Evolutionary conservation across 30 jellyfish, hydroid and myxozoan species (phyloP).

Genomic region (Aurelia coerulea): DNA sequence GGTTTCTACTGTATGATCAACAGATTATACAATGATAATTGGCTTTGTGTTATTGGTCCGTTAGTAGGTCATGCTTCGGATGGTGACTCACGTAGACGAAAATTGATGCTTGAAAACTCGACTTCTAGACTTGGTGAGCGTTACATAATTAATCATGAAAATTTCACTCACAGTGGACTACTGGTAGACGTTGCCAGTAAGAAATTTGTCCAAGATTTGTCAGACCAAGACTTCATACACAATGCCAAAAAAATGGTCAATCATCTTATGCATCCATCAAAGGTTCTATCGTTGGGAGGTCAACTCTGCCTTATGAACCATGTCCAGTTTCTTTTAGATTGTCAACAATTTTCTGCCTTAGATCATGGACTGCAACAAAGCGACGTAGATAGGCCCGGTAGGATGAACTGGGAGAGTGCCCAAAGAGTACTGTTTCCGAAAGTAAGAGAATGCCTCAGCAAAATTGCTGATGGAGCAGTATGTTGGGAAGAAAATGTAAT

Average conservation of each 20-base stretch:
- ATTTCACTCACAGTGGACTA: too few relatives aligned
- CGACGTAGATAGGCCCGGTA: conserved; percentile 28
- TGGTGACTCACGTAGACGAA: conserved; percentile 56
- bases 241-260: too few relatives aligned
- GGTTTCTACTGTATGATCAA: too few relatives aligned
- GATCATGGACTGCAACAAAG: conserved; percentile 27
- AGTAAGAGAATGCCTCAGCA: conserved; percentile 25
- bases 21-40: conserved; percentile 13
- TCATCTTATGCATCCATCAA: too few relatives aligned
- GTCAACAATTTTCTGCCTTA: background rate
- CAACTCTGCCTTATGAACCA: conserved; percentile 37
- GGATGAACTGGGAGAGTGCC: conserved; percentile 68
- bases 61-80: conserved; percentile 73
- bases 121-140: too few relatives aligned
- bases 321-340: too few relatives aligned
- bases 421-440: conserved; percentile 32
- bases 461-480: conserved; percentile 24
- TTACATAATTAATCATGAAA: too few relatives aligned
- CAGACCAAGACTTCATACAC: too few relatives aligned
- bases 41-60: conserved; percentile 54
- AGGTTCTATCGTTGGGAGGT: too few relatives aligned
- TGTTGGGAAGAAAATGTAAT: too few relatives aligned
- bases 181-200: too few relatives aligned
- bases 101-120: conserved; percentile 24
- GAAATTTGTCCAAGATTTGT: too few relatives aligned